phyloP scores from a whole-genome alignment of 2,888 invertebrate genomes.

The Stratiomys singularior region DNA sequence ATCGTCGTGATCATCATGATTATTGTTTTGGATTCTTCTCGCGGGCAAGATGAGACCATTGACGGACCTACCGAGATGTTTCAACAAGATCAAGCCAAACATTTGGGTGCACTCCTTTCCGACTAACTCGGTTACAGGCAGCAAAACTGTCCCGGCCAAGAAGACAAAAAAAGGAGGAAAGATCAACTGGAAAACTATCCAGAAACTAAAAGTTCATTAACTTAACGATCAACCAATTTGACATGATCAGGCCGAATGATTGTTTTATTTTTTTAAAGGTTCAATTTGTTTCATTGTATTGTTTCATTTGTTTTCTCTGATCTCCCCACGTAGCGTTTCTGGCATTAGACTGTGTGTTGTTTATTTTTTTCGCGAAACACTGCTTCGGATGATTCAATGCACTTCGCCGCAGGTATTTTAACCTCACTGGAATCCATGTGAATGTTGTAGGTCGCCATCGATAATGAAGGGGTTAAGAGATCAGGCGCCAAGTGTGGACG shows the following conservation, averaged over 20 bases:
- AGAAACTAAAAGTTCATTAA: slow-evolving; percentile 49
- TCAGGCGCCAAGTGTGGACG: slow-evolving; percentile 49
- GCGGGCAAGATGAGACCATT: neutral
- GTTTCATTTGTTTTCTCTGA: neutral
- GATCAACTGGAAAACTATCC: neutral
- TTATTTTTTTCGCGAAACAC: neutral
- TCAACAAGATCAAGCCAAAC: neutral
- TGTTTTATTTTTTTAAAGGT: slow-evolving; percentile 19
- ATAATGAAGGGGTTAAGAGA: slow-evolving; percentile 40
- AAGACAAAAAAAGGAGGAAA: neutral
- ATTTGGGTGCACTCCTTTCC: no score
- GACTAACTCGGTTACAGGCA: neutral
- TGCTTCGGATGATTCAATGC: neutral
- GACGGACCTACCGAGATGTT: slow-evolving; percentile 39
- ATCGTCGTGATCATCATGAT: slow-evolving; percentile 30
- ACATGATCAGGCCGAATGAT: slow-evolving; percentile 42
- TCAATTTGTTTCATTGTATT: slow-evolving; percentile 16
- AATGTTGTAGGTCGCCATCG: slow-evolving; percentile 34
- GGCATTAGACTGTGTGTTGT: neutral
- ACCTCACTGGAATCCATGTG: neutral
- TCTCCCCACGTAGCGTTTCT: neutral
- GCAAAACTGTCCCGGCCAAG: neutral
- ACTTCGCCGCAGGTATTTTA: no score
- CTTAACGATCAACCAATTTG: slow-evolving; percentile 49
- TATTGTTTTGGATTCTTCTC: slow-evolving; percentile 33